These are phyloP conservation scores for Pseudobourletiella spinata DNA, from an alignment of 1,140 invertebrate genomes.

Conservation along the genomic window DNA sequence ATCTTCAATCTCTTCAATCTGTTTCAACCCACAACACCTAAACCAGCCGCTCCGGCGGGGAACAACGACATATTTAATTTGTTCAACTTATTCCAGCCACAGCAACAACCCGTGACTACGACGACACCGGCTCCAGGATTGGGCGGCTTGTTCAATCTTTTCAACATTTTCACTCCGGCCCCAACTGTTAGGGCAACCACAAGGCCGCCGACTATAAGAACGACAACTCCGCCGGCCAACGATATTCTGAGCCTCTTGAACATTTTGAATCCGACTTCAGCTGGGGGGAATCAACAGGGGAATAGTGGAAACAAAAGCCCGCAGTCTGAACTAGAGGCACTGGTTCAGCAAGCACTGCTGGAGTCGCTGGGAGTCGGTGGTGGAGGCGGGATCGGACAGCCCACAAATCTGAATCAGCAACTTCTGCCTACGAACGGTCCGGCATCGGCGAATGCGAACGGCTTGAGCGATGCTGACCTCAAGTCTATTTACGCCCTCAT, in stretches of 20 bases:
- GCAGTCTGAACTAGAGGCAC: not conserved
- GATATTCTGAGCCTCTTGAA: slow-evolving; percentile 19
- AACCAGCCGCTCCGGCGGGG: not conserved
- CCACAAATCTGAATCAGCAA: slow-evolving; percentile 1
- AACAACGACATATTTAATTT: slow-evolving; percentile 11
- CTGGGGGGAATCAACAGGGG: not conserved
- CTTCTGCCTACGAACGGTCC: not conserved
- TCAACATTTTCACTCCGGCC: not conserved
- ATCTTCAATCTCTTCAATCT: slow-evolving; percentile 3
- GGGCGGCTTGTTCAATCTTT: not conserved
- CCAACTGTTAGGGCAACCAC: too few relatives aligned
- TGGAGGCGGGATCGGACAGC: not conserved
- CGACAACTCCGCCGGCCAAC: slow-evolving; percentile 5
- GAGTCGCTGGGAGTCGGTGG: not conserved
- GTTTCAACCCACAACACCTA: slow-evolving; percentile 4
- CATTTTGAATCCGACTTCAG: slow-evolving; percentile 8
- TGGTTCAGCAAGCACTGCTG: slow-evolving; percentile 2
- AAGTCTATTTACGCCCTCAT: slow-evolving; percentile 7
- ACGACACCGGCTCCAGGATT: not conserved
- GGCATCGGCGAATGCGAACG: not conserved
- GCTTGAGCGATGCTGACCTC: slow-evolving; percentile 3
- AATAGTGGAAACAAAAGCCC: not conserved
- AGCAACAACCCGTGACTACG: too few relatives aligned
- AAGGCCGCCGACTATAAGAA: not conserved
- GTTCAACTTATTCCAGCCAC: slow-evolving; percentile 15